Evolutionary conservation across 2,888 invertebrate genomes (phyloP), one percentile per base, ranked within the genome.

Genomic region (Oligia strigilis): DNA sequence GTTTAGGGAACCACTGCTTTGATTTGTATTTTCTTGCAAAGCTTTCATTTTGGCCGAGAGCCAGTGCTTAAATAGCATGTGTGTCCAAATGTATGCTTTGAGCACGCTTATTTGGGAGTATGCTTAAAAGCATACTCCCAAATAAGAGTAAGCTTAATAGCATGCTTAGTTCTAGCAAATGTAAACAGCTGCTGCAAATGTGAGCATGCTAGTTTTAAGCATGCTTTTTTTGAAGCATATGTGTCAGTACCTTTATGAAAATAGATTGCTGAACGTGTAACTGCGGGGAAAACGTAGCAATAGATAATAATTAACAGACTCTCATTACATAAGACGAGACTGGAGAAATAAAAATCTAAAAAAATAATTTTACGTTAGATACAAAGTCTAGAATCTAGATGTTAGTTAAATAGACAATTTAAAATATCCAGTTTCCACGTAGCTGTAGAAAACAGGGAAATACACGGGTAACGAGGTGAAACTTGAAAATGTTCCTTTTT

Each of bases 401-500:
- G 60, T 77, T 66, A 74, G 60, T 67, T 75, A 74, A 60, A 78
- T 77, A 76, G 67, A 76, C 40, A 78, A 72, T 75, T 81, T 81
- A 64, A 85, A 79, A 82, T 64, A 82, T 75, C 76, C 13, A 23
- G 81, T 82, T 75, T 58, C 52, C 29, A 40, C 49, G 72, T 66
- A 67, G 58, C 71, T 77, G 62, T 36, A 40, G 58, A 4, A 29
- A 84, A 58, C 60, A 65, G 14, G 69, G 6, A 69, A 85, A 85
- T 72, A 72, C 78, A 79, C 65, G 43, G 64, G 84, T 79, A 82
- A 85, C 72, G 85, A 85, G 75, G 72, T 85, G 77, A 79, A 82
- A 77, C 82, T 79, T 78, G 78, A 66, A 79, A 82, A 72, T 70
- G 69, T 85, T 85, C 77, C 74, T 85, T 85, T 84, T 85, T 85